Evolutionary conservation across 2,797 vertebrate genomes (phyloP).

Genomic region (Choloepus didactylus): DNA sequence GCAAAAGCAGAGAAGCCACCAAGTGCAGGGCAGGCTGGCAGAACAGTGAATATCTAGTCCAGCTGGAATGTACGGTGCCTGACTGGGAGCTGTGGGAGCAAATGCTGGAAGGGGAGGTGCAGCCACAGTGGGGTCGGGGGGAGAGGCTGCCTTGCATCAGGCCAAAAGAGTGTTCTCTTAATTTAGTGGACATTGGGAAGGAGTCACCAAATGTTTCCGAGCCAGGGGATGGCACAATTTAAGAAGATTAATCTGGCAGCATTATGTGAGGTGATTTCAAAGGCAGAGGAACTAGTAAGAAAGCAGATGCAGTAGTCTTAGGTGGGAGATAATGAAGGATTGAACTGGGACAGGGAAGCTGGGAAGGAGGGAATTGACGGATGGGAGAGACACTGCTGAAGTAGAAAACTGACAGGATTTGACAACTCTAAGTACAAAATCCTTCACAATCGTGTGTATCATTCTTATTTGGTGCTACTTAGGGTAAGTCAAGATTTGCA

Average conservation of each 20-base stretch:
- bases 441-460: slow-evolving; percentile 62
- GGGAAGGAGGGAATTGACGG: slow-evolving; percentile 19
- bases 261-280: slow-evolving; percentile 59
- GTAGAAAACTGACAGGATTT: slow-evolving; percentile 54
- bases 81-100: not conserved
- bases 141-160: too few relatives aligned
- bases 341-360: not conserved
- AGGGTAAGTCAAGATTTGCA: slow-evolving; percentile 54
- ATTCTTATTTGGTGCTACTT: slow-evolving; percentile 62
- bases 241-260: slow-evolving; percentile 66
- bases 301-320: not conserved
- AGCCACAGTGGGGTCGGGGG: fast-evolving
- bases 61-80: too few relatives aligned
- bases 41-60: not conserved
- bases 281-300: slow-evolving; percentile 44
- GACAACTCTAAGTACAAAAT: slow-evolving; percentile 66
- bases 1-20: not conserved
- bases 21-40: not conserved
- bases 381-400: slow-evolving; percentile 12
- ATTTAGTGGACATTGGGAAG: slow-evolving; percentile 47
- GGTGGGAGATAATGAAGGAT: slow-evolving; percentile 61
- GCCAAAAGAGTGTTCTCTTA: not conserved
- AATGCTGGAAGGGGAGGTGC: not conserved
- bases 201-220: slow-evolving; percentile 52
- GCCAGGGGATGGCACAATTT: not conserved